Conservation (phyloP, 2,797 vertebrate species). For the Acrocephalus scirpaceus region DNA sequence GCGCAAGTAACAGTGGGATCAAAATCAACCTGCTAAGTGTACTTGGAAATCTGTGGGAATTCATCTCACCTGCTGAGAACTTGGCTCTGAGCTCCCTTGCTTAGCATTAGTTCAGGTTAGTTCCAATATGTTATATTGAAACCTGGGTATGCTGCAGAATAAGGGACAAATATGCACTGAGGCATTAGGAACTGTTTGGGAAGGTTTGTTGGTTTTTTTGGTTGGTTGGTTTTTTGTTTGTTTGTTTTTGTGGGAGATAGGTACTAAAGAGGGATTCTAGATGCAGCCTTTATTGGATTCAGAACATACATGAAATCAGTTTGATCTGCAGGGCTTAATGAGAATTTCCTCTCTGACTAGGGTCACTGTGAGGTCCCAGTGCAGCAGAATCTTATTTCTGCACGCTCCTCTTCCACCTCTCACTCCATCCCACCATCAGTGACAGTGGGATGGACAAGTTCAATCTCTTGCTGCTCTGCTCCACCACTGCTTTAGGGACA, state of each 20-base stretch:
- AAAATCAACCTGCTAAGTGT: not conserved
- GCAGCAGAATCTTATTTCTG: not conserved
- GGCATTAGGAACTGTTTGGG: not conserved
- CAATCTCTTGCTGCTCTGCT: not conserved
- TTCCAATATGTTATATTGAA: not conserved
- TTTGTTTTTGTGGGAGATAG: not conserved
- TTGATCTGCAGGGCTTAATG: not conserved
- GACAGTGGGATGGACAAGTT: not conserved
- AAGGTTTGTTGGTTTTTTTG: not conserved
- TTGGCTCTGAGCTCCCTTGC: not conserved
- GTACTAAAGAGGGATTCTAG: not conserved
- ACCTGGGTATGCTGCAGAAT: not conserved
- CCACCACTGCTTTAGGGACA: not conserved
- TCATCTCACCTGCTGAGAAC: not conserved
- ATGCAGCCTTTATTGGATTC: not conserved
- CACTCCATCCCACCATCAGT: not conserved
- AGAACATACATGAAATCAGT: accelerated
- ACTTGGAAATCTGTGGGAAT: not conserved
- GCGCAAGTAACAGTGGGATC: not conserved
- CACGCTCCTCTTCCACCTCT: not conserved
- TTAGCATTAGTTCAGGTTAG: not conserved
- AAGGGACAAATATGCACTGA: not conserved
- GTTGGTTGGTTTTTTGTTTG: not conserved
- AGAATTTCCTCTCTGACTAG: not conserved
- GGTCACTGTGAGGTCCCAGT: not conserved